A percentile compares a stretch with the other conserved stretches of the same genome.
Conservation (phyloP, 2,888 invertebrate species). For the Lymantria monacha region DNA sequence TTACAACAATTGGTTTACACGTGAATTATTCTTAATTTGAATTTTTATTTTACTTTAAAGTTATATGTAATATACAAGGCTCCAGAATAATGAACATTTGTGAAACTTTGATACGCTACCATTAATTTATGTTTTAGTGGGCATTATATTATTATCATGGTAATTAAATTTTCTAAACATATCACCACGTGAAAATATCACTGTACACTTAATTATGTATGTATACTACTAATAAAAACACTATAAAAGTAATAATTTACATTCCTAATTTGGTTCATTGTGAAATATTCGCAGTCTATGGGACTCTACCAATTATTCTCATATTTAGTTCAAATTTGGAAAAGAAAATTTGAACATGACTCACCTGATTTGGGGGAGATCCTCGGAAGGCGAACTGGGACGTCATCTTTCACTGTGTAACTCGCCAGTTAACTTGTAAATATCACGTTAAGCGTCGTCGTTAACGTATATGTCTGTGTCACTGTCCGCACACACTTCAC, state of each 20-base stretch:
- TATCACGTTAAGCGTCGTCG: slow-evolving; percentile 55
- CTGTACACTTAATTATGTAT: slow-evolving; percentile 5
- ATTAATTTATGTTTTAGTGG: too few relatives aligned
- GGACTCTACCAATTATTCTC: background rate
- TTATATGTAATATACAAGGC: too few relatives aligned
- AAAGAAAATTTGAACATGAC: background rate
- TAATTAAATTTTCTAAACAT: background rate
- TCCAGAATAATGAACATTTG: too few relatives aligned
- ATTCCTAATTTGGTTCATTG: too few relatives aligned
- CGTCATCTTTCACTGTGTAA: slow-evolving; percentile 71
- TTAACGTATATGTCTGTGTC: slow-evolving; percentile 60
- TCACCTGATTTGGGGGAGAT: slow-evolving; percentile 80
- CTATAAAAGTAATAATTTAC: background rate
- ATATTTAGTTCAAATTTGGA: background rate
- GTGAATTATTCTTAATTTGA: too few relatives aligned
- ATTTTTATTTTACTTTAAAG: too few relatives aligned
- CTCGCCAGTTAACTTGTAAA: slow-evolving; percentile 51
- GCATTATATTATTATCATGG: background rate
- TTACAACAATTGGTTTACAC: too few relatives aligned
- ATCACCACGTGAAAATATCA: slow-evolving; percentile 33
- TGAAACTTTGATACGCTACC: too few relatives aligned
- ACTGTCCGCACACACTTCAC: slow-evolving; percentile 78
- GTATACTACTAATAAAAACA: background rate
- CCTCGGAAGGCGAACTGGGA: slow-evolving; percentile 80
- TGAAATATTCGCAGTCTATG: background rate